Evolutionary conservation across 1,140 invertebrate species (phyloP).

Genomic region (Atta texana): DNA sequence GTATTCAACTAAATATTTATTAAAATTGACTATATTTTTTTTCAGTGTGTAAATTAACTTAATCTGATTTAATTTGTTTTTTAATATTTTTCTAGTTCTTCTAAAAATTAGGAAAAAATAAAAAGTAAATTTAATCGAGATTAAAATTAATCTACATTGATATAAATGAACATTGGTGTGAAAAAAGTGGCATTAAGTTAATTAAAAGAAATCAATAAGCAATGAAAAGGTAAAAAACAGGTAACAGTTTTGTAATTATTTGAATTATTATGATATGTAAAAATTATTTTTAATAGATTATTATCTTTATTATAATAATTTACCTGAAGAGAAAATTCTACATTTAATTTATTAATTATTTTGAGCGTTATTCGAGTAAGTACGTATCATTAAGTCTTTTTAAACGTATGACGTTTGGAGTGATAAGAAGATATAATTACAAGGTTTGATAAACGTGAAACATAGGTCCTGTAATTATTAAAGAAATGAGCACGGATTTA

Average conservation of each 20-base stretch:
- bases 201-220: background rate
- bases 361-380: background rate
- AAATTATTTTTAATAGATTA: background rate
- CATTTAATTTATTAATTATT: background rate
- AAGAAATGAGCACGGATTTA: constrained; percentile 18
- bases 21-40: too few species aligned
- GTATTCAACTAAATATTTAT: too few species aligned
- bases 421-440: background rate
- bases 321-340: background rate
- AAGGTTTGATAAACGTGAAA: background rate
- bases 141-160: too few species aligned
- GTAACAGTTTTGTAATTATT: constrained; percentile 13
- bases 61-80: too few species aligned
- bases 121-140: too few species aligned
- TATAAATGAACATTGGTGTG: too few species aligned
- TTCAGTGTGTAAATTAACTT: too few species aligned
- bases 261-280: background rate
- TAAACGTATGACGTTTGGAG: background rate
- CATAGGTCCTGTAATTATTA: background rate
- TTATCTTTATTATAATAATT: background rate
- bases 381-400: background rate
- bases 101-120: too few species aligned
- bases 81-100: too few species aligned
- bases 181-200: background rate
- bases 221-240: background rate